Evolutionary conservation across 1,140 invertebrate genomes (phyloP).

Genomic region (Orius insidiosus): DNA sequence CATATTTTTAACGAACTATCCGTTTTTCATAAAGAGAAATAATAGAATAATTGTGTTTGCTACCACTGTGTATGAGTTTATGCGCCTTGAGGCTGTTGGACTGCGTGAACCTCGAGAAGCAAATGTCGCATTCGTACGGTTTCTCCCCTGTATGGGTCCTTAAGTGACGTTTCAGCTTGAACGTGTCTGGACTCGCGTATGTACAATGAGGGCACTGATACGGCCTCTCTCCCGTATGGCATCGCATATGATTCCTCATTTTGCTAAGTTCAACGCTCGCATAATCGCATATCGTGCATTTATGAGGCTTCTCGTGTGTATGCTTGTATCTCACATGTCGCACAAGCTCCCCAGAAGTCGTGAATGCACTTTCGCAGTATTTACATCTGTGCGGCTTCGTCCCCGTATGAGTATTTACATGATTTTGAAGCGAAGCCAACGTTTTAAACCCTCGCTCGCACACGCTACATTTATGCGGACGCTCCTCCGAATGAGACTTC

Average conservation of each 20-base stretch:
- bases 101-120: slow-evolving; percentile 83
- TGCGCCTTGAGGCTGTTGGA: slow-evolving; percentile 91
- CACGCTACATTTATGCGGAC: slow-evolving; percentile 85
- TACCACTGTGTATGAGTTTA: slow-evolving; percentile 29
- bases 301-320: slow-evolving; percentile 48
- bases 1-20: not conserved
- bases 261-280: slow-evolving; percentile 47
- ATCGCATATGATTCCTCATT: slow-evolving; percentile 44
- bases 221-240: slow-evolving; percentile 39
- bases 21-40: not conserved
- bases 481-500: slow-evolving; percentile 88
- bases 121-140: slow-evolving; percentile 86
- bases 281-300: slow-evolving; percentile 46
- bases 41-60: not conserved
- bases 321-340: slow-evolving; percentile 58
- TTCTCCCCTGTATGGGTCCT: slow-evolving; percentile 90
- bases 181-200: slow-evolving; percentile 94
- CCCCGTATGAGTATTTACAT: slow-evolving; percentile 92
- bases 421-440: slow-evolving; percentile 79
- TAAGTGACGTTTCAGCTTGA: slow-evolving; percentile 88
- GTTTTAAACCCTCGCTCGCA: slow-evolving; percentile 94
- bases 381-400: slow-evolving; percentile 89
- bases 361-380: slow-evolving; percentile 82
- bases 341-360: slow-evolving; percentile 86
- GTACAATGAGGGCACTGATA: slow-evolving; percentile 87